These are phyloP conservation scores for Dolichopus griseipennis DNA, from an alignment of 2,888 invertebrate species.

Conservation along the genomic window DNA sequence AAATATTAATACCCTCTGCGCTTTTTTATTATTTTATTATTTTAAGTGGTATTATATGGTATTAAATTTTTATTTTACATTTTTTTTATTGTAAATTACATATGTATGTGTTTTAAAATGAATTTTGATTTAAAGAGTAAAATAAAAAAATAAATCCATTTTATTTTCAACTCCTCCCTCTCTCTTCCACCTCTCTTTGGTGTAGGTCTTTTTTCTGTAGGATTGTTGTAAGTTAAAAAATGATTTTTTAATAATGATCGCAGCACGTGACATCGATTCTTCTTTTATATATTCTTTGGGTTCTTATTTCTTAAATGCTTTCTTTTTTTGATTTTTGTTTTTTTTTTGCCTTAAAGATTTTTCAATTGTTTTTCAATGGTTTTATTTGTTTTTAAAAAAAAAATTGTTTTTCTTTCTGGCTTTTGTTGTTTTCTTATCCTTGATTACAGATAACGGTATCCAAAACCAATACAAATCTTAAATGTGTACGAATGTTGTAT, in stretches of 20 bases:
- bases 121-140: background rate
- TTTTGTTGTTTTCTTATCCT: too few species aligned
- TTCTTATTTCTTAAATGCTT: background rate
- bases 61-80: too few species aligned
- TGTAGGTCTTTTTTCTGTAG: too few species aligned
- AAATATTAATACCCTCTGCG: too few species aligned
- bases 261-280: constrained; percentile 8
- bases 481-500: too few species aligned
- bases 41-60: too few species aligned
- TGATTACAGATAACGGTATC: too few species aligned
- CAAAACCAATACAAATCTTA: too few species aligned
- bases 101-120: background rate
- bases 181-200: too few species aligned
- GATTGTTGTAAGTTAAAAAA: background rate
- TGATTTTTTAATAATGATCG: constrained; percentile 9
- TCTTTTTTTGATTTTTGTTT: background rate
- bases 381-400: background rate
- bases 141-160: background rate
- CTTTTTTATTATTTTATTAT: too few species aligned
- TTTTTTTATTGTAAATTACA: too few species aligned
- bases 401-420: background rate
- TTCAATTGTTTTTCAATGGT: background rate
- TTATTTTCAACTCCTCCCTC: background rate
- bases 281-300: background rate
- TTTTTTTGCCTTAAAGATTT: too few species aligned